Evolutionary conservation across 2,113 vertebrate genomes (phyloP).

Genomic region (Hypocryptadius cinnamomeus): DNA sequence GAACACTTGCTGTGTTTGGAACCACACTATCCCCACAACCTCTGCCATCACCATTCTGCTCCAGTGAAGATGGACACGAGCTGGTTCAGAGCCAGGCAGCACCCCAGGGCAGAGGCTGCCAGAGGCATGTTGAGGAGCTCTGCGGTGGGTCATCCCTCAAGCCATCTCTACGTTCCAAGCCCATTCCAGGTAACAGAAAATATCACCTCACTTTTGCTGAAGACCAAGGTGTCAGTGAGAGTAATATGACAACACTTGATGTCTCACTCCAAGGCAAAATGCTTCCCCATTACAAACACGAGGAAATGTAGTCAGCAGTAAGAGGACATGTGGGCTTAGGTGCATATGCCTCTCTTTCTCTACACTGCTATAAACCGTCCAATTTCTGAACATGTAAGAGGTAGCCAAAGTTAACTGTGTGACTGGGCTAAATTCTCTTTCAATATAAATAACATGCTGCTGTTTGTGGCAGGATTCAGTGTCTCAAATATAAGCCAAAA

Average conservation of each 20-base stretch:
- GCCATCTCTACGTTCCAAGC: not conserved
- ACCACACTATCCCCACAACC: not conserved
- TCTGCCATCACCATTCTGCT: not conserved
- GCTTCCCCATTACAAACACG: not conserved
- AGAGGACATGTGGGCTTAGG: not conserved
- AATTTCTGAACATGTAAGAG: not conserved
- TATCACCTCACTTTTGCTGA: not conserved
- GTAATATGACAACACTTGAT: not conserved
- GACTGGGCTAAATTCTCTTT: not conserved
- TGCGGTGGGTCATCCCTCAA: not conserved
- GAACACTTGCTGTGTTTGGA: accelerated
- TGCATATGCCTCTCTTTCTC: not conserved
- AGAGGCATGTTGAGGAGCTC: not conserved
- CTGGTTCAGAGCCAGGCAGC: not conserved
- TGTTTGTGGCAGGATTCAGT: not conserved
- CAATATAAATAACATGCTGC: not conserved
- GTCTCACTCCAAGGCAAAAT: not conserved
- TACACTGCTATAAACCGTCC: not conserved
- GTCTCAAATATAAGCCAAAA: not conserved
- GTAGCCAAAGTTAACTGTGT: not conserved
- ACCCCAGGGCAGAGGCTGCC: not conserved
- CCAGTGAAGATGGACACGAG: not conserved
- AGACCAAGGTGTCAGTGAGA: not conserved
- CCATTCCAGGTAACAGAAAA: not conserved
- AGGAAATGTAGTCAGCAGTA: not conserved